phyloP scores from a whole-genome alignment of 92 coral and sea anemone genomes.

The Bergia puertoricense region DNA sequence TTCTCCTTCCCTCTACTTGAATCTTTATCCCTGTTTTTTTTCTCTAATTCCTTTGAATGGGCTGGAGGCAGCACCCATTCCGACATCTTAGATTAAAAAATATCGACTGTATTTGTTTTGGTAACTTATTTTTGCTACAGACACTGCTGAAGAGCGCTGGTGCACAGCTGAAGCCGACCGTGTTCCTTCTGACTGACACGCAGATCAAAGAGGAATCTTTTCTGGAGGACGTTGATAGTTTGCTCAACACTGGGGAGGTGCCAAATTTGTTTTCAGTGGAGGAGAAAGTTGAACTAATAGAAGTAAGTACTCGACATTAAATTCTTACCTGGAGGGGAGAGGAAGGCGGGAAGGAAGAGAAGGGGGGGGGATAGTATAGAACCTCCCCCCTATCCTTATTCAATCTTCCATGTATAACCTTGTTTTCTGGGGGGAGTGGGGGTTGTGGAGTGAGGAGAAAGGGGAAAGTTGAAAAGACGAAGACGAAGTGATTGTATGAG shows the following conservation, averaged over 20 bases:
- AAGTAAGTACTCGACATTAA: constrained; percentile 57
- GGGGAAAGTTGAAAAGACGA: too few species aligned
- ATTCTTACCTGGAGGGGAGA: too few species aligned
- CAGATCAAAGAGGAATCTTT: constrained; percentile 99
- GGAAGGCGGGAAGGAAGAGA: not conserved
- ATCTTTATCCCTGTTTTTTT: too few species aligned
- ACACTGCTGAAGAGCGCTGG: constrained; percentile 96
- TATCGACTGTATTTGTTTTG: not conserved
- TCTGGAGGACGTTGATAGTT: constrained; percentile 98
- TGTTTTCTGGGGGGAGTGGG: not conserved
- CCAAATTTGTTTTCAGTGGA: constrained; percentile 97
- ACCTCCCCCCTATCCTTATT: not conserved
- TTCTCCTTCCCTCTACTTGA: too few species aligned
- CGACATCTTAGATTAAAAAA: too few species aligned
- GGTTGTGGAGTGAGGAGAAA: too few species aligned
- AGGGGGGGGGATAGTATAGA: not conserved
- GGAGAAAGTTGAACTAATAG: constrained; percentile 96
- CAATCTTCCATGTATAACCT: not conserved
- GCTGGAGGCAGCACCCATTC: too few species aligned
- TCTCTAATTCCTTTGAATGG: too few species aligned
- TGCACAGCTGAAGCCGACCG: constrained; percentile 98
- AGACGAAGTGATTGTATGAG: too few species aligned
- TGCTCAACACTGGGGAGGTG: constrained; percentile 99
- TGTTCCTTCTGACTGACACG: constrained; percentile 94
- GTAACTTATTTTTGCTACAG: constrained; percentile 43